These are phyloP conservation scores for Ptychodera flava DNA, from an alignment of 35 echinoderm and acorn worm genomes.

Conservation along the genomic window DNA sequence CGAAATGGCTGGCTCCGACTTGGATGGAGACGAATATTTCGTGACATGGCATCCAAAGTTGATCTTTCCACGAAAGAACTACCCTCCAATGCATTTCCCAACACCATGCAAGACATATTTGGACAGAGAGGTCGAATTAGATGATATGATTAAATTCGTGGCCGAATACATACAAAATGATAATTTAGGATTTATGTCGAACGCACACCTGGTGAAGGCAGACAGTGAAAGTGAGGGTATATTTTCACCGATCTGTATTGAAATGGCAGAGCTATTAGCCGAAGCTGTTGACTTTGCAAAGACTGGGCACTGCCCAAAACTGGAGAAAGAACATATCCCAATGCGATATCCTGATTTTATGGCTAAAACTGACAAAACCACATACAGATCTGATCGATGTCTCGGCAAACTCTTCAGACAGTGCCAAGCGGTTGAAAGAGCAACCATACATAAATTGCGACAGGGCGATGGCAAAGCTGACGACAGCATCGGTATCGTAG, in stretches of 20 bases:
- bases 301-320: conserved; percentile 11
- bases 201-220: conserved; percentile 11
- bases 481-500: not conserved
- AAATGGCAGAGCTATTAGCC: not conserved
- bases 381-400: not conserved
- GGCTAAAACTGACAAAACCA: conserved; percentile 6
- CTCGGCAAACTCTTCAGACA: conserved; percentile 7
- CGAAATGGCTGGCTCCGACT: conserved; percentile 27
- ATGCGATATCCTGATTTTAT: conserved; percentile 24
- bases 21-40: conserved; percentile 23
- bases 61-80: not conserved
- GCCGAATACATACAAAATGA: conserved; percentile 27
- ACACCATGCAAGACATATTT: not conserved
- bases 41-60: not conserved
- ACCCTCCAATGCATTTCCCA: conserved; percentile 10
- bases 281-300: conserved; percentile 28
- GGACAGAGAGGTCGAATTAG: not conserved
- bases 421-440: conserved; percentile 2
- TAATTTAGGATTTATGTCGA: conserved; percentile 11
- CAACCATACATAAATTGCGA: not conserved
- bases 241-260: not conserved
- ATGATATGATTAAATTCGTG: not conserved
- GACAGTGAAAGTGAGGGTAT: not conserved
- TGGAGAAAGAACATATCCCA: not conserved
- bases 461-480: not conserved